Conservation (phyloP, 1,140 invertebrate species). For the Tetragonula clypearis region DNA sequence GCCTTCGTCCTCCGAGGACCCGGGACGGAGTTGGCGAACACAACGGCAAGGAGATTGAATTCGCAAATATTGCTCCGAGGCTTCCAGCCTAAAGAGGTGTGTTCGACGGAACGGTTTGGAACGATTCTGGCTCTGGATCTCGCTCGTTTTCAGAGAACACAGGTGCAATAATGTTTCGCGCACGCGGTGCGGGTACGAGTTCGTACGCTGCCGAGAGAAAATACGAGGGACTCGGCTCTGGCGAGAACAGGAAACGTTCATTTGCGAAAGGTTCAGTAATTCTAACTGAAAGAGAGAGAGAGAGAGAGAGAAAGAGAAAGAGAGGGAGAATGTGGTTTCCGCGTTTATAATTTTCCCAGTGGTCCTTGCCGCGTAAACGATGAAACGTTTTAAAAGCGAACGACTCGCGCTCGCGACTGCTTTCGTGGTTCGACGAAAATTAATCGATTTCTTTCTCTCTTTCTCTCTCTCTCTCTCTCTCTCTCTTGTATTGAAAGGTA, state of each 20-base stretch:
- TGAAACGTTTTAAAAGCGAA: no score
- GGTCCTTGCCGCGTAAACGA: not conserved
- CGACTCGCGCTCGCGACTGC: no score
- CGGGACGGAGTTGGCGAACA: slow-evolving; percentile 29
- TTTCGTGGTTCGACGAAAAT: no score
- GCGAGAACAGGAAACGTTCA: not conserved
- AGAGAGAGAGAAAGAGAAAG: no score
- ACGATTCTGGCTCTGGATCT: slow-evolving; percentile 8
- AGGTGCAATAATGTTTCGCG: not conserved
- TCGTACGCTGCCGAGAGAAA: not conserved
- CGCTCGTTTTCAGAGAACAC: not conserved
- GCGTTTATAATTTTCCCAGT: not conserved
- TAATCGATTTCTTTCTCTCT: no score
- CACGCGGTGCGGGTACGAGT: no score
- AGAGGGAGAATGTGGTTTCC: not conserved
- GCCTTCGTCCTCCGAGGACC: not conserved
- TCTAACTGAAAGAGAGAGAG: no score
- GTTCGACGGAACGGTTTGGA: not conserved
- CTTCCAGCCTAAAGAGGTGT: slow-evolving; percentile 30
- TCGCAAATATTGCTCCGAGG: slow-evolving; percentile 63
- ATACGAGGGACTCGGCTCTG: not conserved
- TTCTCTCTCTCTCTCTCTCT: no score
- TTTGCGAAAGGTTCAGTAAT: not conserved
- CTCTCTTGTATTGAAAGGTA: not conserved
- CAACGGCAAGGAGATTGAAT: slow-evolving; percentile 54